Base-by-base conservation (phyloP, 2,113 vertebrate genomes). In the Plectropomus leopardus region DNA sequence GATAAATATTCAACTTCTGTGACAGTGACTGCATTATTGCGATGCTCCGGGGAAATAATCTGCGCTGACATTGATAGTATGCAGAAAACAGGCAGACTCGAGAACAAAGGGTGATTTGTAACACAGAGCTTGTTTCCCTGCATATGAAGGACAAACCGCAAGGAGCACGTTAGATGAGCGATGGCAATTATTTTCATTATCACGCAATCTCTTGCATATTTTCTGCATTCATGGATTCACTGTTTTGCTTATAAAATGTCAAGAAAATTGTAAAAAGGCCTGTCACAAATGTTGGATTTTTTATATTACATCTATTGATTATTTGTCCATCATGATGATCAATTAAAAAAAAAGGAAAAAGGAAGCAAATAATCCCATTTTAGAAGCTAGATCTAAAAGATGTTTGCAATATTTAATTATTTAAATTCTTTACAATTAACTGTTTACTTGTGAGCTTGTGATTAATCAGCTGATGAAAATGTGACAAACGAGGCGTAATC, bases 111-210 rank as follows among this genome's bases (percentile, higher is more conserved):
- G 4, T 58, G 59, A 75, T 75, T 34, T 76, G 40, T 16, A 36
- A 63, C 67, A 57, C 69, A 67, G 79, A 69, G 69, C 23, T 60
- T 26, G 53, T 73, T 76, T 63, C 23, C 23, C 50, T 67, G 51
- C 3, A 32, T 21, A 24, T 2, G 30, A 66, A 58, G 32, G 60
- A 75, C 11, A 58, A 68, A 36, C 53, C 17, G 34, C 5, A n/a
- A 7, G 16, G 13, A 67, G 26, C 13, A 45, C 26, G 61, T 23
- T 47, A 21, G 1, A 48, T 32, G 32, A 32, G 32, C 3, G 32
- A 32, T 6, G 6, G 32, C n/a, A n/a, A n/a, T n/a, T n/a, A n/a
- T n/a, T n/a, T n/a, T n/a, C n/a, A 32, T 3, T 6, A 3, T 3
- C 32, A 32, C 3, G 32, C 6, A 32, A 32, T 4, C 32, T 32